Percentiles rank a stretch among this genome's conserved stretches.
Conservation (phyloP, 2,888 invertebrate genomes). For the Iphiclides podalirius region DNA sequence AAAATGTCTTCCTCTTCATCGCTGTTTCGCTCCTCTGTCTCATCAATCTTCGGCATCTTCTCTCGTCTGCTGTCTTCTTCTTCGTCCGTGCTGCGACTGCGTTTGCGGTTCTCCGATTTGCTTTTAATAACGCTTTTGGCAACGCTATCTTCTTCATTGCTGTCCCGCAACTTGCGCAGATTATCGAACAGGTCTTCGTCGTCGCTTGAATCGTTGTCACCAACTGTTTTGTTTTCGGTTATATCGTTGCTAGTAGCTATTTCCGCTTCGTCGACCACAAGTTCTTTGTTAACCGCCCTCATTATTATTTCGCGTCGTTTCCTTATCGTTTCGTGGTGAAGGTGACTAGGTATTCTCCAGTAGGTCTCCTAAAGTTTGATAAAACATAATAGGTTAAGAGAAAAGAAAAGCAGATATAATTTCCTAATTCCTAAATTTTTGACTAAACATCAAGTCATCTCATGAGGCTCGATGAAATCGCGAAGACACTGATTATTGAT, state of each 20-base stretch:
- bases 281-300: slow-evolving; percentile 77
- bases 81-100: slow-evolving; percentile 56
- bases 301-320: slow-evolving; percentile 78
- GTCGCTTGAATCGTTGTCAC: slow-evolving; percentile 46
- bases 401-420: no score
- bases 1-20: slow-evolving; percentile 61
- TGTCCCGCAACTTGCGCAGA: slow-evolving; percentile 58
- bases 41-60: slow-evolving; percentile 63
- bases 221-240: slow-evolving; percentile 13
- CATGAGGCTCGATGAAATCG: no score
- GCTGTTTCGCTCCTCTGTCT: slow-evolving; percentile 33
- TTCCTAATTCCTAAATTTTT: no score
- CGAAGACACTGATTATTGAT: no score
- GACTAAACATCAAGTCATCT: no score
- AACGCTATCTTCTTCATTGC: slow-evolving; percentile 26
- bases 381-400: no score
- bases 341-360: slow-evolving; percentile 90
- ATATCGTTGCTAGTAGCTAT: slow-evolving; percentile 19
- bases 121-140: slow-evolving; percentile 14
- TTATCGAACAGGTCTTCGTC: slow-evolving; percentile 68
- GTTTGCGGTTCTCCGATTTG: slow-evolving; percentile 47
- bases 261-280: slow-evolving; percentile 49
- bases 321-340: slow-evolving; percentile 77
- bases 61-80: slow-evolving; percentile 41
- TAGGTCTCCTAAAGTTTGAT: slow-evolving; percentile 84